phyloP scores from a whole-genome alignment of 2,888 invertebrate genomes.

The Caenorhabditis becei region DNA sequence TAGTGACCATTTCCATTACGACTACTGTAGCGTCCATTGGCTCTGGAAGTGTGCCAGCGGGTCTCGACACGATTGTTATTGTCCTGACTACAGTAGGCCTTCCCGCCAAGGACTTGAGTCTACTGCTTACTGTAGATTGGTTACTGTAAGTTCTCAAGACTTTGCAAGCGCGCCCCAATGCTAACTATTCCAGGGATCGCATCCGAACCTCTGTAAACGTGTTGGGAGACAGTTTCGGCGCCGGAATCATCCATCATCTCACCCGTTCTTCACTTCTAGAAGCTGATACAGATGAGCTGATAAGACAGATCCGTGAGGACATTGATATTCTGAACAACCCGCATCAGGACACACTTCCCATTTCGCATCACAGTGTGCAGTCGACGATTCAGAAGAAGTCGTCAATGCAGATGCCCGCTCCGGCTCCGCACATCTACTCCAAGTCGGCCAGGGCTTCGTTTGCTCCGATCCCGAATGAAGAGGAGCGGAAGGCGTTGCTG shows the following conservation, averaged over 20 bases:
- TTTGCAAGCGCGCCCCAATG: neutral
- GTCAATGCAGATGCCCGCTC: constrained; percentile 27
- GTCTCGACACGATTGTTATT: constrained; percentile 86
- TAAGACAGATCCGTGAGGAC: constrained; percentile 78
- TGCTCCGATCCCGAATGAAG: constrained; percentile 59
- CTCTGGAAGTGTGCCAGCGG: constrained; percentile 87
- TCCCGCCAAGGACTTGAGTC: constrained; percentile 86
- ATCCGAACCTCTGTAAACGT: constrained; percentile 81
- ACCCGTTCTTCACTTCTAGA: constrained; percentile 74
- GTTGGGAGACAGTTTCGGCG: constrained; percentile 80
- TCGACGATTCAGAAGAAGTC: constrained; percentile 52
- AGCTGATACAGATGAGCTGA: constrained; percentile 79
- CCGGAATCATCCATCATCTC: constrained; percentile 81
- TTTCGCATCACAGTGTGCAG: constrained; percentile 51
- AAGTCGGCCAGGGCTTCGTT: constrained; percentile 62
- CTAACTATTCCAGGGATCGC: constrained; percentile 72
- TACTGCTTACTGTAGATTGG: constrained; percentile 87
- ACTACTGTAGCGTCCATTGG: constrained; percentile 87
- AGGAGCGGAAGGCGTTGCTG: constrained; percentile 50
- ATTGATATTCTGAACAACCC: constrained; percentile 69
- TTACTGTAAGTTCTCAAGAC: constrained; percentile 85
- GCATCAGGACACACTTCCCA: constrained; percentile 45
- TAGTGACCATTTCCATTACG: constrained; percentile 88
- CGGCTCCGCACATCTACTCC: constrained; percentile 36
- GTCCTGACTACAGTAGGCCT: constrained; percentile 86